Percentiles rank a stretch among this genome's conserved stretches.
phyloP scores from a whole-genome alignment of 1,140 invertebrate genomes.

The Planococcus citri region DNA sequence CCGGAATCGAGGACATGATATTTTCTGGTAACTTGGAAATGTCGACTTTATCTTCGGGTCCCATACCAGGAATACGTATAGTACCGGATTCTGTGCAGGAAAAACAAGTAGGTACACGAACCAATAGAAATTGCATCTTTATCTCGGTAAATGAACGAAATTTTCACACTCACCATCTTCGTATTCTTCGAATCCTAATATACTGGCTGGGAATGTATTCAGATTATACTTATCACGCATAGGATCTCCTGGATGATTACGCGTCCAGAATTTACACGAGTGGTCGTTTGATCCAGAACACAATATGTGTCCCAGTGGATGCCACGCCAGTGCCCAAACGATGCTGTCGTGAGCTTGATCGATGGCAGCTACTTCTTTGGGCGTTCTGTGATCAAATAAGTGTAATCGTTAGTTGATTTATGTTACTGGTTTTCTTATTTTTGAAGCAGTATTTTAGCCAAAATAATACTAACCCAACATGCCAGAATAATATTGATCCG shows the following conservation, averaged over 20 bases:
- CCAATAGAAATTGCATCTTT: not conserved
- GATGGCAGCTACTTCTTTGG: constrained; percentile 95
- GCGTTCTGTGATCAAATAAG: constrained; percentile 50
- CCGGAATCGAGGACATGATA: constrained; percentile 55
- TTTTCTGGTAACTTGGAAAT: constrained; percentile 34
- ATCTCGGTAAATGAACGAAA: not conserved
- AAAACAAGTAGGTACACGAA: too few species aligned
- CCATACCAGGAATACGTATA: constrained; percentile 75
- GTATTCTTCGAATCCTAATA: constrained; percentile 54
- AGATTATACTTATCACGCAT: constrained; percentile 96
- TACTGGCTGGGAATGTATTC: constrained; percentile 74
- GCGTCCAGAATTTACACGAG: constrained; percentile 97
- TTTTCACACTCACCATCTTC: constrained; percentile 39
- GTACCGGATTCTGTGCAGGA: not conserved
- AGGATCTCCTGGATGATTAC: constrained; percentile 93
- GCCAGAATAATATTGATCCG: constrained; percentile 96
- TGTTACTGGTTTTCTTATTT: constrained; percentile 23
- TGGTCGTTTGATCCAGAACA: constrained; percentile 98
- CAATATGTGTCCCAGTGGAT: constrained; percentile 95
- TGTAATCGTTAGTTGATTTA: constrained; percentile 25
- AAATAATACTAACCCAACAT: constrained; percentile 71
- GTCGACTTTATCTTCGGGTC: constrained; percentile 79
- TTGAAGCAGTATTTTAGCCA: not conserved
- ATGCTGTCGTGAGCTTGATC: constrained; percentile 98
- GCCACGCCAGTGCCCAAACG: constrained; percentile 98